Base-by-base conservation (phyloP, 2,113 vertebrate genomes). In the Merops nubicus region DNA sequence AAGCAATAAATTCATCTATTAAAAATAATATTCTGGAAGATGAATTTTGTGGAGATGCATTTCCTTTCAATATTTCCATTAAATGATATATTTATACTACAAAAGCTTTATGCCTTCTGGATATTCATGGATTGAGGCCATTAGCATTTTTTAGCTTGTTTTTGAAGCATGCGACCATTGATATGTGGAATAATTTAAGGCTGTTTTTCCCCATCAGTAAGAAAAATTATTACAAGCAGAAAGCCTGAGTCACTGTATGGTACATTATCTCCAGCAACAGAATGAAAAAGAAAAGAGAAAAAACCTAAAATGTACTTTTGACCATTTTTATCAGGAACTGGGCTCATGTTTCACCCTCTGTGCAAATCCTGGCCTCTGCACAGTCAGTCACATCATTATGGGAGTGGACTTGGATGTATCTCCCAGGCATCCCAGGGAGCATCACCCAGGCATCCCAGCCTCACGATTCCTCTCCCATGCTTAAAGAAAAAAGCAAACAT, bases 11-110 rank as follows among this genome's bases (percentile, higher is more conserved):
- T 92, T 92, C 1, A 82, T 75, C 90, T 96, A 93, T 89, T 96
- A 93, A 96, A 95, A 94, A 88, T 74, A 96, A 84, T 59, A 89
- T 72, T 90, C 84, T 79, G 81, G 92, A 88, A 85, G 68, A 95
- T 81, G 29, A 79, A 89, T 89, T 95, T 86, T 64, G 92, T 84
- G 74, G 85, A 93, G 95, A 97, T 73, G 62, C 21, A 70, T 60
- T 90, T 85, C 79, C 69, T 90, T 92, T 93, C 85, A 83, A 57
- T 88, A 88, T 96, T 96, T 96, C 93, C 85, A 92, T 91, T 96
- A 96, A 94, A 91, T 79, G 54, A 93, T 73, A 73, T 86, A 96
- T 93, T 96, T 96, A 78, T 93, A 94, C 76, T 75, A 89, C 67
- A 92, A 96, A 92, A 85, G 88, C 51, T 92, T 91, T 84, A 69